Evolutionary conservation across 2,888 invertebrate genomes (phyloP).

Genomic region (Drosophila leonis): DNA sequence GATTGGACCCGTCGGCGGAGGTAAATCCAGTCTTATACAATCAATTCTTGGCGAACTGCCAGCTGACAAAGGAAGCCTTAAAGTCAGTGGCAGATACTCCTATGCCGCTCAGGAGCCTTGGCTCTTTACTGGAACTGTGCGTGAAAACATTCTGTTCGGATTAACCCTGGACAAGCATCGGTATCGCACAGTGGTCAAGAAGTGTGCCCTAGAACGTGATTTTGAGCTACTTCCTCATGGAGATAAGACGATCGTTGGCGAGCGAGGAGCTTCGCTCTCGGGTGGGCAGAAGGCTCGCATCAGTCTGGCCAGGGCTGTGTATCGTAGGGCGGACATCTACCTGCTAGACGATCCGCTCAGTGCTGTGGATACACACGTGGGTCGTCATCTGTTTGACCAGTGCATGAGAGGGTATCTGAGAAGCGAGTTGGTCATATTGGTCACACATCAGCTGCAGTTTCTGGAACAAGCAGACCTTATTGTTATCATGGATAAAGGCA

Average conservation of each 20-base stretch:
- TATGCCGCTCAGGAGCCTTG: slow-evolving; percentile 94
- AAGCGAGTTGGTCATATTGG: slow-evolving; percentile 90
- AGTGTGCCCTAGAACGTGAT: slow-evolving; percentile 86
- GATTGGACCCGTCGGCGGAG: slow-evolving; percentile 90
- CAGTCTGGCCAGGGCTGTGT: slow-evolving; percentile 94
- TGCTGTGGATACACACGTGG: slow-evolving; percentile 96
- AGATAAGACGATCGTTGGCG: slow-evolving; percentile 90
- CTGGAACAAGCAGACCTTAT: slow-evolving; percentile 88
- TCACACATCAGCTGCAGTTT: slow-evolving; percentile 94
- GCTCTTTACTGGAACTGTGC: slow-evolving; percentile 90
- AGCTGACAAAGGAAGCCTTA: slow-evolving; percentile 86
- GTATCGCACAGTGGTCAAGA: slow-evolving; percentile 87
- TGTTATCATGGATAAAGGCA: slow-evolving; percentile 83
- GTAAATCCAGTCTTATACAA: slow-evolving; percentile 87
- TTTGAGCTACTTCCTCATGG: slow-evolving; percentile 87
- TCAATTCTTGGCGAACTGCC: slow-evolving; percentile 86
- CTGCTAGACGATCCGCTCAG: slow-evolving; percentile 95
- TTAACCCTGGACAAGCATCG: slow-evolving; percentile 87
- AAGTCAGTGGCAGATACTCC: slow-evolving; percentile 87
- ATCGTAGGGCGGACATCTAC: slow-evolving; percentile 94
- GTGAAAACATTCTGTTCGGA: slow-evolving; percentile 88
- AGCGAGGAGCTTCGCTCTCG: slow-evolving; percentile 92
- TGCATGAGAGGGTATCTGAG: slow-evolving; percentile 86
- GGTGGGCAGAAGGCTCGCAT: slow-evolving; percentile 96
- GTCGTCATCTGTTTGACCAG: slow-evolving; percentile 92